phyloP scores from a whole-genome alignment of 1,140 invertebrate species.

The Solen grandis region DNA sequence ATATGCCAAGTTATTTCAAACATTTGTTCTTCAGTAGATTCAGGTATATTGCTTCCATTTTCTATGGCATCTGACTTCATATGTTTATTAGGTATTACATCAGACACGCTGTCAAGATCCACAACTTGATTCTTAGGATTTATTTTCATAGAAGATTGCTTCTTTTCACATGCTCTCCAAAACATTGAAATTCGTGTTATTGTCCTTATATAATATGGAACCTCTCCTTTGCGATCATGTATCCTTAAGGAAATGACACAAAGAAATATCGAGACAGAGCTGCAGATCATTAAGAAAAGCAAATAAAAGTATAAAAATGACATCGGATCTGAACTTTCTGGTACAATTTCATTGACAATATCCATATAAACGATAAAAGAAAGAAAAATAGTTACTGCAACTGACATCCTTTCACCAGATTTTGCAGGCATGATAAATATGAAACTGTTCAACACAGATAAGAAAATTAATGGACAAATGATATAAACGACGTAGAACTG shows the following conservation, averaged over 20 bases:
- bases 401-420: conserved; percentile 83
- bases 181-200: no score
- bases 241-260: conserved; percentile 35
- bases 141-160: no score
- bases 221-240: no score
- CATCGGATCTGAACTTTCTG: conserved; percentile 82
- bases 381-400: conserved; percentile 83
- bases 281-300: conserved; percentile 29
- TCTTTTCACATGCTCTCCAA: no score
- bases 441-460: conserved; percentile 82
- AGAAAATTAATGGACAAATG: conserved; percentile 83
- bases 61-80: no score
- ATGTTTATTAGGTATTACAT: no score
- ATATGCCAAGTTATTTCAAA: no score
- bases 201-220: no score
- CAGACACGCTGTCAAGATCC: no score
- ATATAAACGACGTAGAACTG: conserved; percentile 83
- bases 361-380: conserved; percentile 84
- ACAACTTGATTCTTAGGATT: no score
- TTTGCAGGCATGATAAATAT: conserved; percentile 84
- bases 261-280: conserved; percentile 11
- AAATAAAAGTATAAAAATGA: conserved; percentile 72
- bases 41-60: no score
- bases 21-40: no score
- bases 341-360: conserved; percentile 83